These are phyloP conservation scores for Spinus pinus DNA, from an alignment of 2,797 vertebrate species.

Conservation along the genomic window DNA sequence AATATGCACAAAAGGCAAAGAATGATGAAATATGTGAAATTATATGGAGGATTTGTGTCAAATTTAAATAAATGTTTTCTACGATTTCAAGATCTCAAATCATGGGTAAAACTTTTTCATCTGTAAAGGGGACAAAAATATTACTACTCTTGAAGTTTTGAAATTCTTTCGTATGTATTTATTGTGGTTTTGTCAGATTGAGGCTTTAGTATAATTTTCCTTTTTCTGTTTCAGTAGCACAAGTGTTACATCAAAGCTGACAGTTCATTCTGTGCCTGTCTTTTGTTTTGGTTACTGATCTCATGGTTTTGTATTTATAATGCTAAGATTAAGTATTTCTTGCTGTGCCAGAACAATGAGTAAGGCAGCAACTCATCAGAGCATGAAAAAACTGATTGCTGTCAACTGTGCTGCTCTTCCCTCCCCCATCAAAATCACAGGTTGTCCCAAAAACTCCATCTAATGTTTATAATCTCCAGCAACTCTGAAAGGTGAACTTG, in stretches of 20 bases:
- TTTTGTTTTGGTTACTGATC: background rate
- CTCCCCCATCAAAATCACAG: background rate
- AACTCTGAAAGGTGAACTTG: background rate
- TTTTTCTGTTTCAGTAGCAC: background rate
- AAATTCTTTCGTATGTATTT: background rate
- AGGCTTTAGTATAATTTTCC: background rate
- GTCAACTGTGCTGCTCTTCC: background rate
- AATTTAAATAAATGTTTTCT: background rate
- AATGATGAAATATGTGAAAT: background rate
- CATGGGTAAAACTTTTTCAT: accelerated
- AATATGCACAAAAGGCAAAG: accelerated
- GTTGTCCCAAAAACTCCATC: background rate
- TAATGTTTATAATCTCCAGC: background rate
- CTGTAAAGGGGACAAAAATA: background rate
- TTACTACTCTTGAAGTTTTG: background rate
- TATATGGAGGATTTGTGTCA: accelerated
- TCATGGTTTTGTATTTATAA: background rate
- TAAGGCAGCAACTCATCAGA: background rate
- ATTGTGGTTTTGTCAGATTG: background rate
- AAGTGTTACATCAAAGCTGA: background rate
- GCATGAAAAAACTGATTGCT: background rate
- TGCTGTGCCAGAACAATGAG: background rate
- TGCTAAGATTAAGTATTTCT: background rate
- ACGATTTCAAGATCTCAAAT: background rate
- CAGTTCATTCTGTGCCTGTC: background rate